These are phyloP conservation scores for Orycteropus afer DNA, from an alignment of 2,113 vertebrate species.

Conservation along the genomic window DNA sequence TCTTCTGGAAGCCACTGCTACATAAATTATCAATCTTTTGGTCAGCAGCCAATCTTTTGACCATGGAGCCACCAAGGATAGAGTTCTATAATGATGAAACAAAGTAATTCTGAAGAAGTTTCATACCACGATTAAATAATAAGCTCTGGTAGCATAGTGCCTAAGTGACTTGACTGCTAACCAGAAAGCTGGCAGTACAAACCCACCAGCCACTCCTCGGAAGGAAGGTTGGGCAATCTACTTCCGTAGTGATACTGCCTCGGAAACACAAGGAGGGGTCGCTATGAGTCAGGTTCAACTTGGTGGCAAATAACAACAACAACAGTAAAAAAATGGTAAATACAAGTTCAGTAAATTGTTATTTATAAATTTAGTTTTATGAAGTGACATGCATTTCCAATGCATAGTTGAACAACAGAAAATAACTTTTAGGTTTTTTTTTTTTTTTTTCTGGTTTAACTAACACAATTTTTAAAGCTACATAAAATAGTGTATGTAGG, in stretches of 20 bases:
- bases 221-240: too few species aligned
- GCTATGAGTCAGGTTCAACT: too few species aligned
- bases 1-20: too few species aligned
- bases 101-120: not conserved
- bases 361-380: not conserved
- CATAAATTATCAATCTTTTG: too few species aligned
- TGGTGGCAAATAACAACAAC: too few species aligned
- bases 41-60: too few species aligned
- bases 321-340: constrained; percentile 14
- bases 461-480: not conserved
- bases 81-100: not conserved
- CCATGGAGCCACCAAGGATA: not conserved
- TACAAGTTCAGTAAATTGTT: not conserved
- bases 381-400: not conserved
- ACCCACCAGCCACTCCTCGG: too few species aligned
- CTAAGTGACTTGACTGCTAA: too few species aligned
- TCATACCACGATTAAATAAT: not conserved
- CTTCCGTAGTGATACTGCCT: too few species aligned
- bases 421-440: not conserved
- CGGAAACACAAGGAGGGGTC: too few species aligned
- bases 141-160: too few species aligned
- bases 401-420: not conserved
- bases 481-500: not conserved
- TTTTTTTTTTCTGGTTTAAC: not conserved
- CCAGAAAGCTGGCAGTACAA: too few species aligned